Base-by-base conservation (phyloP, 1,140 invertebrate genomes). In the Bombyx mandarina region DNA sequence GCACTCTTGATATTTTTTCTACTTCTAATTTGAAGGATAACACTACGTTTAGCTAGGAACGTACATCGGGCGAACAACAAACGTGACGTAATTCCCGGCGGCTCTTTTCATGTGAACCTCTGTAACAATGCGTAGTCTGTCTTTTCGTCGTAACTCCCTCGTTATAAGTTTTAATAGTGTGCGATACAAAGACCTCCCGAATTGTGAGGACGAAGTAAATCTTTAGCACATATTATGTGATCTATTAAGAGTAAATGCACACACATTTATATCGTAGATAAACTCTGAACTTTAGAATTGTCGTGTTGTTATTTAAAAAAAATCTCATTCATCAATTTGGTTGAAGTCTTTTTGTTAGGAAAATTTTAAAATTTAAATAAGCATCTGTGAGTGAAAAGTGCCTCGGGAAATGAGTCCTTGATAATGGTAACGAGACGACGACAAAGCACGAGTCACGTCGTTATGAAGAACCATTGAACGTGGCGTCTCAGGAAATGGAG, bases 151-250 rank as follows among this genome's bases (percentile, higher is more conserved):
- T 57, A 71, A 73, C 70, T 67, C 61, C 60, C 73, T 79, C 70
- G 73, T 79, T 79, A 79, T 77, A 79, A 79, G 70, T 77, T 79
- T 79, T 79, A 79, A 79, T 70, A 75, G 73, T 65, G 66, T 52
- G 52, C 63, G 64, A 69, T 70, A 77, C 69, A 72, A 71, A 69
- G 69, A 71, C 58, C 62, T 73, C 52, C 60, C 61, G 48, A 69
- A 71, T 60, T 66, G 61, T 64, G 60, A 63, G 57, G 55, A 57
- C 51, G 57, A 54, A 57, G 58, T 59, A 59, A 63, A 63, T 60
- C 57, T 54, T 54, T 54, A 8, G 12, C 45, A 18, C 48, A 49
- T 7, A 35, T 18, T 18, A 18, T 35, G 4, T 35, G 26, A 35
- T 35, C 26, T 35, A 35, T 35, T 35, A 3, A 35, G 26, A 35